Conservation (phyloP, 2,113 vertebrate genomes). For the Gavia stellata region DNA sequence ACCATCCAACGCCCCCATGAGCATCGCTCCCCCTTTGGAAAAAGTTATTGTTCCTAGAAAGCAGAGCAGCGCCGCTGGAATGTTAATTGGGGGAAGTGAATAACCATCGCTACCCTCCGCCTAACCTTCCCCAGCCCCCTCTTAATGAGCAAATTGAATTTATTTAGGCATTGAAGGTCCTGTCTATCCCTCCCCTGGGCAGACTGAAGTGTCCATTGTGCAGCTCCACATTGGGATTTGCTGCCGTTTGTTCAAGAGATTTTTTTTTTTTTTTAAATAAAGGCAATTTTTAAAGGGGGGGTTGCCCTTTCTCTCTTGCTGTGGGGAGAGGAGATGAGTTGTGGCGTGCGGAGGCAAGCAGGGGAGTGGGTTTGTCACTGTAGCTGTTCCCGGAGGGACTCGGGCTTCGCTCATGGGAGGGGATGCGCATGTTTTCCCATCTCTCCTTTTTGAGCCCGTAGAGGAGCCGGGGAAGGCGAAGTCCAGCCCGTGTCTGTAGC, state of each 20-base stretch:
- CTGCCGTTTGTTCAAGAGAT: constrained; percentile 18
- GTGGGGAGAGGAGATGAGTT: not conserved
- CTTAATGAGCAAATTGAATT: constrained; percentile 52
- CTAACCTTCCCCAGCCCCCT: constrained; percentile 54
- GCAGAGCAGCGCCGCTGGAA: constrained; percentile 37
- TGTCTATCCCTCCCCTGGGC: not conserved
- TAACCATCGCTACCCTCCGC: constrained; percentile 5
- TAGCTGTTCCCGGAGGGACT: not conserved
- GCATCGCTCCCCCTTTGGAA: not conserved
- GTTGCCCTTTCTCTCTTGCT: not conserved
- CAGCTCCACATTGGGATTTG: not conserved
- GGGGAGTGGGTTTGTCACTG: not conserved
- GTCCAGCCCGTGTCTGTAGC: accelerated
- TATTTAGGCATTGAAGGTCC: constrained; percentile 49
- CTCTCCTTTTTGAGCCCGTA: accelerated
- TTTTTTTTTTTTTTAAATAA: not conserved
- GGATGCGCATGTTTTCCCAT: accelerated
- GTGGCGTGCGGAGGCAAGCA: not conserved
- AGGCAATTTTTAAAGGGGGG: not conserved
- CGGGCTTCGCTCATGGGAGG: accelerated
- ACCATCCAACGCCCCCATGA: not conserved
- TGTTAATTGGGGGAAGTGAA: constrained; percentile 68
- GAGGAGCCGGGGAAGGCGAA: not conserved
- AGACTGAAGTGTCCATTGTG: constrained; percentile 44
- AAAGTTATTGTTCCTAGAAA: constrained; percentile 56